phyloP scores from a whole-genome alignment of 30 jellyfish, hydroid and myxozoan genomes.

The Pseudorhiza aurosa region DNA sequence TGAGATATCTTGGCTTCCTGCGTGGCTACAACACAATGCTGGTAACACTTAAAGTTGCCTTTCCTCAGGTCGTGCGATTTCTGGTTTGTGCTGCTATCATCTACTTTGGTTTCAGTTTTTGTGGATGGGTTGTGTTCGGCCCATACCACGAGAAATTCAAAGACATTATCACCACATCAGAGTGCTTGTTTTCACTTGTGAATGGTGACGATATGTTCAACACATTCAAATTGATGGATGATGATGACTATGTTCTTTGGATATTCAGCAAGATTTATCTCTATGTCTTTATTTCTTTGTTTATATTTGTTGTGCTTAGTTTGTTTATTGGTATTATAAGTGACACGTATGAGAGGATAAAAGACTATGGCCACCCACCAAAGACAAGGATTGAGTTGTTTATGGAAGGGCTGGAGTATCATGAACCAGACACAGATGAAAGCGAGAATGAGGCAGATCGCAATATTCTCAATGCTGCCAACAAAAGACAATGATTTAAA shows the following conservation, averaged over 20 bases:
- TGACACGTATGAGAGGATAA: constrained; percentile 94
- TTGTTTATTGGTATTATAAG: constrained; percentile 88
- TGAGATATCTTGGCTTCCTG: constrained; percentile 85
- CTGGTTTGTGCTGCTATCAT: constrained; percentile 82
- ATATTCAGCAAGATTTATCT: constrained; percentile 85
- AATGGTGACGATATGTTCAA: constrained; percentile 98
- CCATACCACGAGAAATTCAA: constrained; percentile 95
- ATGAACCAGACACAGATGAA: constrained; percentile 42
- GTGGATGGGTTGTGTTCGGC: constrained; percentile 98
- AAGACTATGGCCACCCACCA: constrained; percentile 99
- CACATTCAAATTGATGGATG: constrained; percentile 85
- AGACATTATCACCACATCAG: constrained; percentile 76
- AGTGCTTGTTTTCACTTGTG: constrained; percentile 90
- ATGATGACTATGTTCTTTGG: constrained; percentile 71
- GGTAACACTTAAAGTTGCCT: constrained; percentile 87
- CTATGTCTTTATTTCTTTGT: constrained; percentile 81
- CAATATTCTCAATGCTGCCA: too few species aligned
- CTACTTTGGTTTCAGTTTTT: constrained; percentile 86
- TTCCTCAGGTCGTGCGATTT: constrained; percentile 86
- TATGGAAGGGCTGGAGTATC: constrained; percentile 94
- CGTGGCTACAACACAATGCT: constrained; percentile 83
- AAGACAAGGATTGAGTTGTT: constrained; percentile 90
- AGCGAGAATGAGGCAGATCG: constrained; percentile 19
- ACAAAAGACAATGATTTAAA: too few species aligned
- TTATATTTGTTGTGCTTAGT: constrained; percentile 88